Evolutionary conservation across 2,888 invertebrate genomes (phyloP), one percentile per base, ranked within the genome.

Genomic region (Cryptocheilus praepositus): DNA sequence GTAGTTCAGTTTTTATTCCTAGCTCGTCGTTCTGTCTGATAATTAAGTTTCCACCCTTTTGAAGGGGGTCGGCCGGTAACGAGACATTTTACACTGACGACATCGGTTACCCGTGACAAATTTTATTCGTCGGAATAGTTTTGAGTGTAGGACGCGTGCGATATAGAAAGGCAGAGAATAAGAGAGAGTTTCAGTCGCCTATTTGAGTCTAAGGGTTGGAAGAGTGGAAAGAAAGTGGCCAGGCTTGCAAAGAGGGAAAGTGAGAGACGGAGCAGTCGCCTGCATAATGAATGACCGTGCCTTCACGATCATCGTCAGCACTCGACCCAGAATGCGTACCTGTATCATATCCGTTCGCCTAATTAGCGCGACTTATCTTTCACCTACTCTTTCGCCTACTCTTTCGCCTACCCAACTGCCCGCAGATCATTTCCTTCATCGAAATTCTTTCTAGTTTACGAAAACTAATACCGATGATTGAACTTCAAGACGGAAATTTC

Each of bases 201-300:
- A 5, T 25, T 25, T 25, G 25, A 25, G 5, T 5, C 3, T 25
- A 25, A 5, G 3, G 5, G 25, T 25, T 2, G 25, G 25, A 25
- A 25, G 25, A 25, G 25, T 25, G 3, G 25, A 5, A 25, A 25
- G 25, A 25, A 25, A 54, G 16, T 19, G 52, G 43, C 43, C 54
- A 61, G 55, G 46, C 59, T 49, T 28, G 71, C 45, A 36, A 57
- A 43, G 53, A 65, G 65, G 61, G 67, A 62, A 57, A 46, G 54
- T 19, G 36, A 52, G 18, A 19, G 59, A 58, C 36, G 2, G 16
- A 19, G 25, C 25, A 25, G 25, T 25, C 36, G 45, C 43, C 46
- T 36, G 73, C 72, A 66, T 73, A 73, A 73, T 73, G 69, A 73
- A 73, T 69, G 49, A 43, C 4, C 13, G 16, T 54, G 52, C 22